Evolutionary conservation across 1,140 invertebrate species (phyloP).

Genomic region (Bombus impatiens): DNA sequence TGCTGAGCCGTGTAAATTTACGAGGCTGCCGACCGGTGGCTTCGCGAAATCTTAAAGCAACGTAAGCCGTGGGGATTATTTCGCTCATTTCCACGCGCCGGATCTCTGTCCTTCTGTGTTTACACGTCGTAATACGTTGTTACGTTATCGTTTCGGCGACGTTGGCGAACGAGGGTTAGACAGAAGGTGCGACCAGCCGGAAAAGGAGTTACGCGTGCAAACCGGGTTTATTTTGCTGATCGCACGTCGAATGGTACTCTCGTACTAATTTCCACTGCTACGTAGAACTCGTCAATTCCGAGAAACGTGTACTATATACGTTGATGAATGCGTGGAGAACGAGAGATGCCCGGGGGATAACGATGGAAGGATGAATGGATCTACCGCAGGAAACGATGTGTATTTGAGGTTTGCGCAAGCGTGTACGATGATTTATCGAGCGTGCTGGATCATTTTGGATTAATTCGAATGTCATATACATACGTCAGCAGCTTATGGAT

Average conservation of each 20-base stretch:
- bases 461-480: neutral
- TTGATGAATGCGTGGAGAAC: too few species aligned
- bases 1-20: neutral
- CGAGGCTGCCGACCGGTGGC: neutral
- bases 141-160: constrained; percentile 12
- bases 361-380: neutral
- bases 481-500: too few species aligned
- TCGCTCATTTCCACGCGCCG: neutral
- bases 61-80: constrained; percentile 19
- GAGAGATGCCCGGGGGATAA: neutral
- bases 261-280: neutral
- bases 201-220: too few species aligned
- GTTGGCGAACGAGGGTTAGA: neutral
- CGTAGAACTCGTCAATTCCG: neutral
- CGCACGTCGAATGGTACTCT: neutral
- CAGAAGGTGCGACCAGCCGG: neutral
- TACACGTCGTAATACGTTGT: constrained; percentile 26
- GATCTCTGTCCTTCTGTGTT: constrained; percentile 14
- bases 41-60: constrained; percentile 23
- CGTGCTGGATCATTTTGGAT: neutral
- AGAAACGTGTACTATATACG: neutral
- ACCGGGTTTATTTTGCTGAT: neutral
- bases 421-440: neutral
- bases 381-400: neutral
- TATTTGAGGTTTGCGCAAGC: neutral